Base-by-base conservation (phyloP, 1,140 invertebrate species). In the Drosophila santomea region DNA sequence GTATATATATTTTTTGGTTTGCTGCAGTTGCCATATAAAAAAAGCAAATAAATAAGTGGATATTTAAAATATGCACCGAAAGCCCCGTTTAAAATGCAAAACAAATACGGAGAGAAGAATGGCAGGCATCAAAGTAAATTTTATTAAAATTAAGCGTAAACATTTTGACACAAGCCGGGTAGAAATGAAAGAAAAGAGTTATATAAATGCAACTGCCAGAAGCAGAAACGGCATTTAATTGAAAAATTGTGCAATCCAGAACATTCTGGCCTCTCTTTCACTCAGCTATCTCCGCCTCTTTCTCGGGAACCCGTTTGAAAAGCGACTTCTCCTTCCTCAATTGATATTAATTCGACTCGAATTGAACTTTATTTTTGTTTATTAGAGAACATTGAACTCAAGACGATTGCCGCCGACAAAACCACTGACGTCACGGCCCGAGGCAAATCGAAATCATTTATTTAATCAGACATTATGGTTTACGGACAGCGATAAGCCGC, bases 261-360 rank as follows among this genome's bases (percentile, higher is more conserved):
- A 55, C 48, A 32, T 15, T 14, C 60, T 14, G 23, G 4, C 44
- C 15, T 44, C 41, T 15, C 35, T 45, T 10, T 48, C 11, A 39
- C 38, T 12, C 11, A 20, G 38, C 28, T 62, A 20, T 51, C 20
- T 38, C 39, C 41, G 15, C 17, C 38, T 28, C 12, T 25, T 63
- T 56, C 57, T 39, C 41, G 6, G 32, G 45, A 72, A 71, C 66
- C 66, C 52, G 54, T 72, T 72, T 59, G 23, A 41, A 11, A 48
- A 32, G 6, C 59, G 35, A 71, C 32, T 54, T 64, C 39, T 58
- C 43, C 55, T 17, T 73, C 48, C 80, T 80, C 84, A 88, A 88
- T 88, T 88, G 84, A 88, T 80, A 88, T 88, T 89, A 89, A 88
- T 88, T 88, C 84, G 83, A 84, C 67, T 84, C 76, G 77, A 89